Evolutionary conservation across 1,140 invertebrate species (phyloP).

Genomic region (Hirudo medicinalis): DNA sequence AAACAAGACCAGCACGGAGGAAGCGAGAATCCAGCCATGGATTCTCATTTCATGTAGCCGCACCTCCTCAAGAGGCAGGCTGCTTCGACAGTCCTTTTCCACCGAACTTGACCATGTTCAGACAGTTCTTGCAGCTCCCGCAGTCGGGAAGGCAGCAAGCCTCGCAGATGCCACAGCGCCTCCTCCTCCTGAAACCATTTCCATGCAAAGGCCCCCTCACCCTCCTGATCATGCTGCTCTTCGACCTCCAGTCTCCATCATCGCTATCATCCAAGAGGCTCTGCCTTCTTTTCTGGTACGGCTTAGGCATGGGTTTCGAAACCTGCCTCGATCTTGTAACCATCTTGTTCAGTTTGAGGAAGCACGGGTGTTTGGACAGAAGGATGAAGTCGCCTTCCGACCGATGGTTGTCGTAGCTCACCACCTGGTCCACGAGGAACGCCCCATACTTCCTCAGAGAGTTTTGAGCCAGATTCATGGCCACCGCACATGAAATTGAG

Average conservation of each 20-base stretch:
- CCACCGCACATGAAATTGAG: slow-evolving; percentile 40
- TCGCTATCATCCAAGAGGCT: slow-evolving; percentile 61
- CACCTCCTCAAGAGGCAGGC: slow-evolving; percentile 57
- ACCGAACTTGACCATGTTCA: slow-evolving; percentile 61
- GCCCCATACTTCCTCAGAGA: slow-evolving; percentile 62
- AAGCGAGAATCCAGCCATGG: too few relatives aligned
- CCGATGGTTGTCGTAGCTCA: slow-evolving; percentile 53
- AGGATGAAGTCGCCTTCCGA: slow-evolving; percentile 49
- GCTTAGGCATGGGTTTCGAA: slow-evolving; percentile 19
- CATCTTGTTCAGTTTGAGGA: too few relatives aligned
- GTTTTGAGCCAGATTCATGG: slow-evolving; percentile 54
- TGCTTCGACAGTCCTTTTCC: slow-evolving; percentile 57
- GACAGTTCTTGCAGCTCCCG: slow-evolving; percentile 53
- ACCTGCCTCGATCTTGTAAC: not conserved
- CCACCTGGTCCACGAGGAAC: slow-evolving; percentile 71
- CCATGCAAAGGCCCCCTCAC: slow-evolving; percentile 1
- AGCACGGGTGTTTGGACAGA: slow-evolving; percentile 58
- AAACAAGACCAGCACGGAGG: too few relatives aligned
- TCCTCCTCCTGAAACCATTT: slow-evolving; percentile 20
- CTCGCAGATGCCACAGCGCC: slow-evolving; percentile 61
- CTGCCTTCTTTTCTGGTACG: slow-evolving; percentile 27
- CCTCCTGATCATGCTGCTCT: slow-evolving; percentile 31
- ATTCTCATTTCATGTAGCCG: slow-evolving; percentile 52
- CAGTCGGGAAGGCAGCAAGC: slow-evolving; percentile 59
- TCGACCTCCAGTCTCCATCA: slow-evolving; percentile 53